These are phyloP conservation scores for Synergus umbraculus DNA, from an alignment of 2,888 invertebrate species.

Conservation along the genomic window DNA sequence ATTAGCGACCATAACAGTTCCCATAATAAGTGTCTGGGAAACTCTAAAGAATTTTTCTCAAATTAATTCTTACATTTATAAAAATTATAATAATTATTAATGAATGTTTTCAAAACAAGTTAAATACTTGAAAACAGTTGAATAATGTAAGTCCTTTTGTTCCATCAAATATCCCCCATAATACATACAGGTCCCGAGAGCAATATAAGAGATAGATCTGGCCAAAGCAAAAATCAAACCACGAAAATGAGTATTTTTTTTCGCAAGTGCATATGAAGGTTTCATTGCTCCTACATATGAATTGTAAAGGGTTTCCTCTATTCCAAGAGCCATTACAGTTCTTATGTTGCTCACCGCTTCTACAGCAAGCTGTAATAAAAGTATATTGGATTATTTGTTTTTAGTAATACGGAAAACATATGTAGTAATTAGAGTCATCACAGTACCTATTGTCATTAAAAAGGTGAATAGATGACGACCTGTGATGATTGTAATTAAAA, in stretches of 20 bases:
- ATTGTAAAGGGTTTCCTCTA: constrained; percentile 83
- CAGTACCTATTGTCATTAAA: too few relatives aligned
- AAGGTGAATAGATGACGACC: too few relatives aligned
- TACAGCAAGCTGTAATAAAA: constrained; percentile 82
- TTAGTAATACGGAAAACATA: too few relatives aligned
- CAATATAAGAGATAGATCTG: constrained; percentile 85
- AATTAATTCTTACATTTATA: neutral
- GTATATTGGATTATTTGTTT: neutral
- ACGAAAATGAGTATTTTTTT: constrained; percentile 82
- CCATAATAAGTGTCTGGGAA: constrained; percentile 81
- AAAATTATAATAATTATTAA: neutral
- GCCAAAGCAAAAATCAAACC: constrained; percentile 86
- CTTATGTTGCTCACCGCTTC: constrained; percentile 89
- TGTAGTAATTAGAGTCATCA: too few relatives aligned
- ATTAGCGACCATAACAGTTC: constrained; percentile 84
- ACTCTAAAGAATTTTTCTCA: constrained; percentile 62
- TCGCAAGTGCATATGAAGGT: constrained; percentile 81
- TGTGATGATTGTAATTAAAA: neutral
- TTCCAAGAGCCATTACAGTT: constrained; percentile 86
- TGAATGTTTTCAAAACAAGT: neutral
- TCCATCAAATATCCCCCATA: constrained; percentile 86
- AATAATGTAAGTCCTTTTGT: constrained; percentile 80
- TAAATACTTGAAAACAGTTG: constrained; percentile 83
- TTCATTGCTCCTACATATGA: constrained; percentile 82
- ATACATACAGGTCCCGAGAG: constrained; percentile 85